A percentile compares a stretch with the other conserved stretches of the same genome.
These are phyloP conservation scores for Nilaparvata lugens DNA, from an alignment of 1,140 invertebrate species.

Conservation along the genomic window DNA sequence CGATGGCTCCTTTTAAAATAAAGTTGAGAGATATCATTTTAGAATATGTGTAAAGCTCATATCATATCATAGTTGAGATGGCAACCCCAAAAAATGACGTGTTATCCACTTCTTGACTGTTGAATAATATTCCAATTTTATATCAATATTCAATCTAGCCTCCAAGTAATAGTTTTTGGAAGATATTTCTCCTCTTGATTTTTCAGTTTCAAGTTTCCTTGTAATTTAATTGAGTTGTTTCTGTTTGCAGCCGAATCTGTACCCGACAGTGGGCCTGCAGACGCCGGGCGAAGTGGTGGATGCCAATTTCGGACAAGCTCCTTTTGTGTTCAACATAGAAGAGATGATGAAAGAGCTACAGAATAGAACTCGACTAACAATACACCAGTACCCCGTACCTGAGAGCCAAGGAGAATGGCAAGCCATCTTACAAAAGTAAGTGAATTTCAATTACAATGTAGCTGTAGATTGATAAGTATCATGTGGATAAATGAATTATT, in stretches of 20 bases:
- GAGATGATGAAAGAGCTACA: slow-evolving; percentile 91
- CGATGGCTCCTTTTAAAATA: no score
- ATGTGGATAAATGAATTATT: no score
- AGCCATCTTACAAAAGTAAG: slow-evolving; percentile 76
- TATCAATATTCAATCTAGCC: no score
- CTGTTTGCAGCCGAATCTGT: slow-evolving; percentile 76
- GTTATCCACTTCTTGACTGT: no score
- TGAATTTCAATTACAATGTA: no score
- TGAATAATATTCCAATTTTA: no score
- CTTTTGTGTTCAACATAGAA: slow-evolving; percentile 96
- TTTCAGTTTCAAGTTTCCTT: background rate
- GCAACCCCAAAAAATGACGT: no score
- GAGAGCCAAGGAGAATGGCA: slow-evolving; percentile 87
- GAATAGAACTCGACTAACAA: slow-evolving; percentile 66
- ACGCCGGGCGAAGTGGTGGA: slow-evolving; percentile 97
- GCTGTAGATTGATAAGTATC: no score
- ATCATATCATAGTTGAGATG: no score
- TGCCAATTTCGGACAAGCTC: slow-evolving; percentile 96
- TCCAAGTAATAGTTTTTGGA: no score
- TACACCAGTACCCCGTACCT: slow-evolving; percentile 79
- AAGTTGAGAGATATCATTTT: no score
- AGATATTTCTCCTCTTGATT: slow-evolving; percentile 7
- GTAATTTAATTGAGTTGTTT: slow-evolving; percentile 12
- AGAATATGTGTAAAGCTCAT: no score
- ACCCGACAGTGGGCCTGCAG: slow-evolving; percentile 96